Base-by-base conservation (phyloP, 1,140 invertebrate genomes). In the Daktulosphaira vitifoliae region DNA sequence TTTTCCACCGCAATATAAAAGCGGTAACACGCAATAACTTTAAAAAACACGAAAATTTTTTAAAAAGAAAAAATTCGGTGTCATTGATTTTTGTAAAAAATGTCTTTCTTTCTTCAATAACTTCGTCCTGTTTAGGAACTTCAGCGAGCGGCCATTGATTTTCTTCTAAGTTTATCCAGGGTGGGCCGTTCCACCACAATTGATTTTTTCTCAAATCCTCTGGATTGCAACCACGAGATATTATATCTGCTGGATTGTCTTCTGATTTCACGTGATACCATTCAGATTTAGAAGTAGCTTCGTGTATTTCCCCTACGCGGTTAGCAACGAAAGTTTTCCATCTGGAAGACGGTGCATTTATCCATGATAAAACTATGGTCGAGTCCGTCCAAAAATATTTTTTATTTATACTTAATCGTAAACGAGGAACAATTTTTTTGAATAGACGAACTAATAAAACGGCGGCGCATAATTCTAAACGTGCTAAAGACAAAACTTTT, bases 401-500 rank as follows among this genome's bases (percentile, higher is more conserved):
- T 5, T 18, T 64, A 20, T n/a, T 20, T 0, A 64, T 49, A 37
- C 52, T 23, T n/a, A 53, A n/a, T 25, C 39, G 16, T 44, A 69
- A 22, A 15, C 26, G 13, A 11, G 33, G 11, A 23, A 25, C 18
- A 4, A 74, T 67, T 50, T 72, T 68, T 18, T 69, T 23, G 18
- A 74, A 20, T 29, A 77, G 64, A 13, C 71, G n/a, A n/a, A n/a
- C n/a, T n/a, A n/a, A n/a, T n/a, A n/a, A n/a, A n/a, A n/a, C n/a
- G n/a, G n/a, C n/a, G n/a, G n/a, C n/a, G n/a, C n/a, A n/a, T n/a
- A n/a, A n/a, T n/a, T n/a, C n/a, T n/a, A n/a, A n/a, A n/a, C 76
- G 46, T 8, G 80, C 78, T 29, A 81, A 71, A 18, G 74, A 73
- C 1, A 69, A 51, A 0, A 18, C 44, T 20, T 71, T 71, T 8